Base-by-base conservation (phyloP, 2,888 invertebrate species). In the Volucella inflata region DNA sequence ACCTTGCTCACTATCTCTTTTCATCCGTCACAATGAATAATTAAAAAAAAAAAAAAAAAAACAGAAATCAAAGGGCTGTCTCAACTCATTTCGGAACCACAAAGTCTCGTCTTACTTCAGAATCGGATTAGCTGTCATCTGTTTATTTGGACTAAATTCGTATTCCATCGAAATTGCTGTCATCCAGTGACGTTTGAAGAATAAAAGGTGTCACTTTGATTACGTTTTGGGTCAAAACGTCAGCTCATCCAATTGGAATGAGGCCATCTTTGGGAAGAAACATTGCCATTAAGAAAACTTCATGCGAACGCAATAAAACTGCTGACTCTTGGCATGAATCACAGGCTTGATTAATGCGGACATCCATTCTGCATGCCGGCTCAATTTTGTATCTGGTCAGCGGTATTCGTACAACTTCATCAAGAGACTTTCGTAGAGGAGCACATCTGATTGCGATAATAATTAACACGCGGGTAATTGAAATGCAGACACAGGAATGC, bases 391-490 rank as follows among this genome's bases (percentile, higher is more conserved):
- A 59, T 36, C 70, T 70, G 17, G 30, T n/a, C 48, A 71, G 60
- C 74, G 51, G 57, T 64, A n/a, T n/a, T 42, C 55, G 14, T 57
- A 71, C 59, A 79, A 79, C 84, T 84, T 75, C 65, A 84, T 84
- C 75, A 53, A 74, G 67, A 30, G 6, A 30, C 30, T 14, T 38
- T 16, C 40, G 17, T 48, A 17, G 42, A 62, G 62, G 51, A 44
- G 14, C 51, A 55, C 38, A 65, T 79, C 65, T 60, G 68, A 62
- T 81, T 85, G 77, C 46, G 46, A 74, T 68, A 77, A 67, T 72
- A 85, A 81, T 85, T 85, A 77, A 85, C 81, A 81, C 81, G 76
- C 81, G 57, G 53, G 81, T 71, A 77, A 72, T 77, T 81, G 81
- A 76, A 72, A 68, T 64, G 68, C 62, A 68, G 77, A 77, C 68